Percentiles rank a stretch among this genome's conserved stretches.
These are phyloP conservation scores for Trachelipus rathkii DNA, from an alignment of 1,140 invertebrate species.

Conservation along the genomic window DNA sequence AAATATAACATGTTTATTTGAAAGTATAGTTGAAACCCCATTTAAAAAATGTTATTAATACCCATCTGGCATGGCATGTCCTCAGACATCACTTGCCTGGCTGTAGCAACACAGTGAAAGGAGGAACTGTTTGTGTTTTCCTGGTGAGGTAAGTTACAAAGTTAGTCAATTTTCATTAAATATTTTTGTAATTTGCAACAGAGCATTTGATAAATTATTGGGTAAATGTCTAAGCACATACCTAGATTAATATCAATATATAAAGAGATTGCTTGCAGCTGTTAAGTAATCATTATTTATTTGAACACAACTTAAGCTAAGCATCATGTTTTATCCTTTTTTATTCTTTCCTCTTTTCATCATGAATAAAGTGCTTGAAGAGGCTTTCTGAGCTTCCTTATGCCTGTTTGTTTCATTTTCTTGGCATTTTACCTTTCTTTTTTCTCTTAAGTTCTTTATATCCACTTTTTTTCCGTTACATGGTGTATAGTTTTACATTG, in stretches of 20 bases:
- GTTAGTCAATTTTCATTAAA: neutral
- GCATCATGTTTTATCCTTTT: neutral
- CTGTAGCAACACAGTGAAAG: slow-evolving; percentile 77
- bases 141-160: slow-evolving; percentile 64
- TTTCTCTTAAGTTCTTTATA: neutral
- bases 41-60: slow-evolving; percentile 57
- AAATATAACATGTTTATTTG: slow-evolving; percentile 45
- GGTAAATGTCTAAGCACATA: slow-evolving; percentile 1
- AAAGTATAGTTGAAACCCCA: slow-evolving; percentile 41
- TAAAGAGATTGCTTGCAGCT: too few relatives aligned
- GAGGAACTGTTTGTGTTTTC: slow-evolving; percentile 80
- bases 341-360: too few relatives aligned
- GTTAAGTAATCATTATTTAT: too few relatives aligned
- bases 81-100: slow-evolving; percentile 69
- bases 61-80: slow-evolving; percentile 75
- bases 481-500: too few relatives aligned
- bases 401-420: neutral
- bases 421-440: neutral
- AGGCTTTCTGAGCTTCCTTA: too few relatives aligned
- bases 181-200: neutral
- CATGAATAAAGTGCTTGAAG: too few relatives aligned
- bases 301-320: neutral
- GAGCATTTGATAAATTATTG: neutral
- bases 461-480: neutral
- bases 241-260: neutral